Percentiles rank a stretch among this genome's conserved stretches.
phyloP scores from a whole-genome alignment of 2,797 vertebrate genomes.

The Propithecus perrieri region DNA sequence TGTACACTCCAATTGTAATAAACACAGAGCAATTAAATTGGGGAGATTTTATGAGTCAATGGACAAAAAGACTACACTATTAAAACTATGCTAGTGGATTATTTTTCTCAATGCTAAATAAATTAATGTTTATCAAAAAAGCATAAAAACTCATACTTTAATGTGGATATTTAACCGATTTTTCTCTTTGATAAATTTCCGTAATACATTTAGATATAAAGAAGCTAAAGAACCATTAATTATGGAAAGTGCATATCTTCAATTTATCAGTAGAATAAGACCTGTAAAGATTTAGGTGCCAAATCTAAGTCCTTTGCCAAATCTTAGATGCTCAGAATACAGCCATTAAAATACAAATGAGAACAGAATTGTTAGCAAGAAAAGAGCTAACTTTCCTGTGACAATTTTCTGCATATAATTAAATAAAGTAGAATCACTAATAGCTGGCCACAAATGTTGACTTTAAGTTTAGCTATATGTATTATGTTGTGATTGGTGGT shows the following conservation, averaged over 20 bases:
- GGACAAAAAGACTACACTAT: background rate
- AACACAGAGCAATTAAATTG: background rate
- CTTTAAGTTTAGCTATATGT: conserved; percentile 43
- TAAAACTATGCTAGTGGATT: background rate
- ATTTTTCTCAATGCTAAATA: conserved; percentile 13
- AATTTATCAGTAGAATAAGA: conserved; percentile 78
- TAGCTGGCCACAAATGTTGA: conserved; percentile 68
- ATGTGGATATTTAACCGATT: background rate
- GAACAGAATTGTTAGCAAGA: conserved; percentile 65
- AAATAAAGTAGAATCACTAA: conserved; percentile 73
- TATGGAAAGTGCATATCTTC: conserved; percentile 66
- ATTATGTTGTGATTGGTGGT: conserved; percentile 63
- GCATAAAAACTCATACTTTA: background rate
- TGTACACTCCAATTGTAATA: conserved; percentile 15
- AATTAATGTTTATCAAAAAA: background rate
- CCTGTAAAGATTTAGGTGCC: conserved; percentile 63
- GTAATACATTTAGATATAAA: conserved; percentile 57
- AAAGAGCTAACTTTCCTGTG: conserved; percentile 49
- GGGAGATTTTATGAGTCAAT: background rate
- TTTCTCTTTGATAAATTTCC: background rate
- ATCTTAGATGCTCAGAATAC: conserved; percentile 62
- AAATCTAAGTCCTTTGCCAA: background rate
- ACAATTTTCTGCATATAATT: conserved; percentile 62
- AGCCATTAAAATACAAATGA: conserved; percentile 62
- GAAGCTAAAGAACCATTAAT: conserved; percentile 75